These are phyloP conservation scores for Anaspis maculata DNA, from an alignment of 2,888 invertebrate species.

Conservation along the genomic window DNA sequence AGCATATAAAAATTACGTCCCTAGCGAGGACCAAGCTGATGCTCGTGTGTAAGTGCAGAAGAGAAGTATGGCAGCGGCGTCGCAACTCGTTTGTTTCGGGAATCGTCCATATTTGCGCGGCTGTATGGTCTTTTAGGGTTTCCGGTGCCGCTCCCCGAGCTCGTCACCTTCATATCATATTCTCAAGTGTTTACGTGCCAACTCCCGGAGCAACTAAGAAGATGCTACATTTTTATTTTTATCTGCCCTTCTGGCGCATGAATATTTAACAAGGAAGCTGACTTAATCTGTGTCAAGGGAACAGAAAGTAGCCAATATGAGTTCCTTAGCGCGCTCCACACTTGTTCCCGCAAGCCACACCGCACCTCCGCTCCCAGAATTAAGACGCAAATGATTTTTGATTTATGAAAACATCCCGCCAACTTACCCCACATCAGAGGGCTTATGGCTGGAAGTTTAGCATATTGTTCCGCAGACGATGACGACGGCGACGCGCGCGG, in stretches of 20 bases:
- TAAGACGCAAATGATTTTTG: constrained; percentile 39
- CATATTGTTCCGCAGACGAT: no score
- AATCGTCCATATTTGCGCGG: no score
- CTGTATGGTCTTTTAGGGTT: no score
- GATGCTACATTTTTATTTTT: constrained; percentile 47
- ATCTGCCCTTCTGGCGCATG: constrained; percentile 49
- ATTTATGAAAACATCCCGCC: no score
- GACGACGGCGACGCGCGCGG: no score
- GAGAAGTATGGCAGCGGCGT: no score
- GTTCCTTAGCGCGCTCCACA: constrained; percentile 33
- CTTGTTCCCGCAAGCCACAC: constrained; percentile 15
- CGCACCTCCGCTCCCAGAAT: constrained; percentile 31
- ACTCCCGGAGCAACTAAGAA: constrained; percentile 32
- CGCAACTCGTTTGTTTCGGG: no score
- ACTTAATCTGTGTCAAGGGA: constrained; percentile 54
- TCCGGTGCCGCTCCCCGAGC: constrained; percentile 21
- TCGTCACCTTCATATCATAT: constrained; percentile 38
- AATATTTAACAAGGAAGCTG: constrained; percentile 50
- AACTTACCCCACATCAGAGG: no score
- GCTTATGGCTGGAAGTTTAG: no score
- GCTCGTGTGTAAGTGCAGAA: no score
- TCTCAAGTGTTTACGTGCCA: constrained; percentile 41
- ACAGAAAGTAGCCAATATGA: constrained; percentile 42
- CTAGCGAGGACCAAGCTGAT: no score
- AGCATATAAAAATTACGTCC: no score